Percentiles rank a stretch among this genome's conserved stretches.
These are phyloP conservation scores for Plebejus argus DNA, from an alignment of 2,888 invertebrate genomes.

Conservation along the genomic window DNA sequence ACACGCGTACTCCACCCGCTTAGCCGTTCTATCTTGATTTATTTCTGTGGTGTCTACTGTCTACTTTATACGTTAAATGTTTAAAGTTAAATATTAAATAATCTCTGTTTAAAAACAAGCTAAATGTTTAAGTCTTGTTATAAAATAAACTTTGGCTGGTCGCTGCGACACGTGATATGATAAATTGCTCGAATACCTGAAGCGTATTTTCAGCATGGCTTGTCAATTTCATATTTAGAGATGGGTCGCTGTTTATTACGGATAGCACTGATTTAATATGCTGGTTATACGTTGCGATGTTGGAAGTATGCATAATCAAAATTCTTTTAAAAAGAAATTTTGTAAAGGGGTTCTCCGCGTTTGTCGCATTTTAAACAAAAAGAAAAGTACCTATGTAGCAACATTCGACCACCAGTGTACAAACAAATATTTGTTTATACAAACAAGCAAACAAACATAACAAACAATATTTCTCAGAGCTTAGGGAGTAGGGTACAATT, in stretches of 20 bases:
- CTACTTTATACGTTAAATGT: too few relatives aligned
- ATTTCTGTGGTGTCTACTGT: too few relatives aligned
- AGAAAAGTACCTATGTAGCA: too few relatives aligned
- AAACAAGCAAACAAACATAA: neutral
- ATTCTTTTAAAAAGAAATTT: too few relatives aligned
- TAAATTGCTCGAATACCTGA: constrained; percentile 7
- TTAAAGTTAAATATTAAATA: neutral
- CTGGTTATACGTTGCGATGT: neutral
- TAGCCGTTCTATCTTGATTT: too few relatives aligned
- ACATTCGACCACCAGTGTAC: too few relatives aligned
- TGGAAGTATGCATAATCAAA: neutral
- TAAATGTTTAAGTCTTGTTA: neutral
- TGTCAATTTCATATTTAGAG: constrained; percentile 19
- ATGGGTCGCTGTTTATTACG: neutral
- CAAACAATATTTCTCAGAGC: neutral
- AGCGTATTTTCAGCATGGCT: constrained; percentile 14
- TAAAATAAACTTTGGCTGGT: neutral
- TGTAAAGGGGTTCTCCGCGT: too few relatives aligned
- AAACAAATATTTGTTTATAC: too few relatives aligned
- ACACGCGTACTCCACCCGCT: too few relatives aligned
- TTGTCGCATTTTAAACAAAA: too few relatives aligned
- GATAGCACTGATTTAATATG: neutral
- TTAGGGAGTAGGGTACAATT: neutral
- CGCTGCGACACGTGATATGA: constrained; percentile 7
- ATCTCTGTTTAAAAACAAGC: neutral